Base-by-base conservation (phyloP, 2,888 invertebrate genomes). In the Nudaria mundana region DNA sequence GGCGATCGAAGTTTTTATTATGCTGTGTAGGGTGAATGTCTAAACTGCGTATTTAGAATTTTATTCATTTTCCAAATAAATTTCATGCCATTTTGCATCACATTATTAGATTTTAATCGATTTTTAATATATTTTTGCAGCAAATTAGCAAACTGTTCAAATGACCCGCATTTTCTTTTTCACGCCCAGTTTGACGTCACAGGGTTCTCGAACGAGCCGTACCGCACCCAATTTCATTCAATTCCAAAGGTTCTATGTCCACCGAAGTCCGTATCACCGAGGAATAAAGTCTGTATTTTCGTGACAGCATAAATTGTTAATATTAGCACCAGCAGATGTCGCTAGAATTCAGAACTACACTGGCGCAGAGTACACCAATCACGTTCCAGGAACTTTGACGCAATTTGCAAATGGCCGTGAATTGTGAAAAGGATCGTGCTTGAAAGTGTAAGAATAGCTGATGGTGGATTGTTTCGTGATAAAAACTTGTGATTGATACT, bases 401-500 rank as follows among this genome's bases (percentile, higher is more conserved):
- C 88, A 89, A 89, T 89, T 89, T 89, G 89, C 89, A 89, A 89
- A 89, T 89, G 89, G 89, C 88, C 87, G 89, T 85, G 85, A 83
- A 83, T 88, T 86, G 89, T 85, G 83, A 83, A 83, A 81, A 85
- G 86, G 83, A 84, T 81, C 59, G 82, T 79, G 76, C 81, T 82
- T 78, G 75, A 85, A 76, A 81, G 81, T 85, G 79, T 84, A 79
- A 80, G 82, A 81, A 78, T 75, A 80, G 78, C 75, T 81, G 81
- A 86, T 84, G 83, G 79, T 87, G 80, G 74, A 76, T 74, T 72
- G 78, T 73, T 76, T 72, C 71, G 82, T 85, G 81, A 63, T 79
- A 75, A 79, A 81, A 82, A 76, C 75, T 76, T 63, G 86, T 84
- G 79, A 72, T 63, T 77, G 70, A 71, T 70, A 71, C 63, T 71